Evolutionary conservation across 35 echinoderm and acorn worm species (phyloP), one percentile per base, ranked within the genome.

Genomic region (Patiria miniata): DNA sequence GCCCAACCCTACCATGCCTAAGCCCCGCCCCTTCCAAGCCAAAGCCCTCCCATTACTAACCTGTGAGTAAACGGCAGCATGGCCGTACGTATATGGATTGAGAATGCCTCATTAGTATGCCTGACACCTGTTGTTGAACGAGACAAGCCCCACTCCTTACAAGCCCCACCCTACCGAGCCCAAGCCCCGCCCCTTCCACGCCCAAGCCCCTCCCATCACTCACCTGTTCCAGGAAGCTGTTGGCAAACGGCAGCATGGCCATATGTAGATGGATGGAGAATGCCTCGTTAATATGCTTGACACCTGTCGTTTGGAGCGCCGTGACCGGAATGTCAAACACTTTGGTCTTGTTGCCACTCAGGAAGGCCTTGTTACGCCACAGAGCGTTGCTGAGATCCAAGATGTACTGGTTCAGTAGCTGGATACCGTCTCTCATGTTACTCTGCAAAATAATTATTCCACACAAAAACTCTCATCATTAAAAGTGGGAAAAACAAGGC

Each of bases 281-380:
- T 10, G 79, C 84, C 29, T 90, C 83, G 52, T 93, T 89, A 39
- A 85, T 87, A 30, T 73, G 60, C 8, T 81, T 50, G 15, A 97
- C 57, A 19, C 57, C 14, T 1, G 94, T 93, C 21, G 55, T 40
- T 29, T 93, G 78, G 21, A 93, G 51, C 6, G 54, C 39, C 33
- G 85, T 54, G 14, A 83, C 33, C 8, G 90, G 78, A 12, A 93
- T 85, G 40, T 65, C 77, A 34, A 68, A 86, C 17, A 93, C 52
- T 3, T 79, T 47, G 12, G 91, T 83, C 68, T 87, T 80, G 19
- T 38, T 40, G 68, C 29, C 40, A 42, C 36, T 57, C 34, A 85
- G 61, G 51, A 97, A 97, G 9, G 94, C 87, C 59, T 83, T 93
- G 84, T 83, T 89, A 52, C 94, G 80, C 94, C 94, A 97, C 7